Percentiles rank a stretch among this genome's conserved stretches.
These are phyloP conservation scores for Emberiza fucata DNA, from an alignment of 2,113 vertebrate species.

Conservation along the genomic window DNA sequence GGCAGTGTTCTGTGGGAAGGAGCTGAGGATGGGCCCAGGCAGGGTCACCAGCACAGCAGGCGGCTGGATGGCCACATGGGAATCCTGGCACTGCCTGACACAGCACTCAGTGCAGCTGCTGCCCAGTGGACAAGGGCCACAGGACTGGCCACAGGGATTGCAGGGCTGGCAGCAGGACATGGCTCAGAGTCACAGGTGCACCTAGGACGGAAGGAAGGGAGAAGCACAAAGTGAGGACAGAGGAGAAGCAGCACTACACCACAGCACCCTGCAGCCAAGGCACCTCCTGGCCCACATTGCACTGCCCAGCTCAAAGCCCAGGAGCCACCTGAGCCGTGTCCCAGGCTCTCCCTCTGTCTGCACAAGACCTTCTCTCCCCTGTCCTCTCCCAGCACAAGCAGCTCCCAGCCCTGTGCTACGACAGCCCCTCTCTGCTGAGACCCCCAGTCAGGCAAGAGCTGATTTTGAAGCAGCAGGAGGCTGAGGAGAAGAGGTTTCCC, in stretches of 20 bases:
- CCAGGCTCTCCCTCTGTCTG: too few species aligned
- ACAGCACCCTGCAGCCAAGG: too few species aligned
- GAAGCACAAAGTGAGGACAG: background rate
- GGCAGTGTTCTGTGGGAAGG: background rate
- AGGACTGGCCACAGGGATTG: background rate
- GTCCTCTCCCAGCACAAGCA: too few species aligned
- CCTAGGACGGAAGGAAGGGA: background rate
- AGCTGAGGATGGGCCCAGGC: background rate
- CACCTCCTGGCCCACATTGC: too few species aligned
- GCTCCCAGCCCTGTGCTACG: too few species aligned
- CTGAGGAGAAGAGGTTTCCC: too few species aligned
- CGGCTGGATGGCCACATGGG: background rate
- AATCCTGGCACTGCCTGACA: background rate
- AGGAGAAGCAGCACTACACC: background rate
- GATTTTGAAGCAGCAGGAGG: too few species aligned
- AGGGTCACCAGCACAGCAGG: background rate
- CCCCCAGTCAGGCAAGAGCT: too few species aligned
- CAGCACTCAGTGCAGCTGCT: background rate
- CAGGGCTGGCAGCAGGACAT: background rate
- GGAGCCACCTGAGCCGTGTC: too few species aligned
- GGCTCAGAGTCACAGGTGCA: fast-evolving
- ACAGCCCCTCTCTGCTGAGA: too few species aligned
- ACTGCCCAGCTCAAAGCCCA: too few species aligned
- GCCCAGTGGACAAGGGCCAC: background rate
- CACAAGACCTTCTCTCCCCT: too few species aligned